phyloP scores from a whole-genome alignment of 1,140 invertebrate genomes.

The Drosophila ironensis region DNA sequence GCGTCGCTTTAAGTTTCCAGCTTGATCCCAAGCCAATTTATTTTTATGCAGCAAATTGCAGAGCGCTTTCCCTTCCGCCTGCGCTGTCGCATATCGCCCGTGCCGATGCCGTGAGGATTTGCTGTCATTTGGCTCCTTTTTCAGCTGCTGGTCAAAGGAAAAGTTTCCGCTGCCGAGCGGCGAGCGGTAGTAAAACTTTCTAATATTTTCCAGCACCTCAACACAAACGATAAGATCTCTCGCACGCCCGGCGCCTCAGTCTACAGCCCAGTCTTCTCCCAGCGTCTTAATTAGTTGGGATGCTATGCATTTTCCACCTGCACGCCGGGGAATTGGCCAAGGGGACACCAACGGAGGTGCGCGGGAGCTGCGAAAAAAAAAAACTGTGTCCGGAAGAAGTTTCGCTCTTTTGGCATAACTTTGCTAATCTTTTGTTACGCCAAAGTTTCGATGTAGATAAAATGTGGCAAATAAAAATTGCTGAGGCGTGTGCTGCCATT shows the following conservation, averaged over 20 bases:
- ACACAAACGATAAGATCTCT: slow-evolving; percentile 67
- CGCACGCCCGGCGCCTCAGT: slow-evolving; percentile 35
- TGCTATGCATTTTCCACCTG: slow-evolving; percentile 67
- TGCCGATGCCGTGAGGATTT: slow-evolving; percentile 67
- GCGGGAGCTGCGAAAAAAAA: neutral
- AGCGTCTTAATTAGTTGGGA: slow-evolving; percentile 71
- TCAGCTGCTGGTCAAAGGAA: slow-evolving; percentile 60
- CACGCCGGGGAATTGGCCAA: slow-evolving; percentile 28
- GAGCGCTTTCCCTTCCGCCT: slow-evolving; percentile 18
- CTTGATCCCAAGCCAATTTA: slow-evolving; percentile 63
- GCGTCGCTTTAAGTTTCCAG: slow-evolving; percentile 25
- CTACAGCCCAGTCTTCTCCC: slow-evolving; percentile 11
- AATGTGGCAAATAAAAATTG: slow-evolving; percentile 77
- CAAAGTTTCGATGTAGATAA: slow-evolving; percentile 71
- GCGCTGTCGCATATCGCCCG: neutral
- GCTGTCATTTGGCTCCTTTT: slow-evolving; percentile 58
- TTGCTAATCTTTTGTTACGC: slow-evolving; percentile 74
- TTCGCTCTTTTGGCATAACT: slow-evolving; percentile 69
- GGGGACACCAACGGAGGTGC: slow-evolving; percentile 33
- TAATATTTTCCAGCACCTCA: slow-evolving; percentile 77
- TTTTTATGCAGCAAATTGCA: slow-evolving; percentile 64
- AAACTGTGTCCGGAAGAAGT: slow-evolving; percentile 32
- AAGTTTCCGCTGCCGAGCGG: slow-evolving; percentile 44
- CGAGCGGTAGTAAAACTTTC: slow-evolving; percentile 59
- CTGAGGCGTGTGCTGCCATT: slow-evolving; percentile 44